Conservation (phyloP, 1,140 invertebrate species). For the Dendrolimus kikuchii region DNA sequence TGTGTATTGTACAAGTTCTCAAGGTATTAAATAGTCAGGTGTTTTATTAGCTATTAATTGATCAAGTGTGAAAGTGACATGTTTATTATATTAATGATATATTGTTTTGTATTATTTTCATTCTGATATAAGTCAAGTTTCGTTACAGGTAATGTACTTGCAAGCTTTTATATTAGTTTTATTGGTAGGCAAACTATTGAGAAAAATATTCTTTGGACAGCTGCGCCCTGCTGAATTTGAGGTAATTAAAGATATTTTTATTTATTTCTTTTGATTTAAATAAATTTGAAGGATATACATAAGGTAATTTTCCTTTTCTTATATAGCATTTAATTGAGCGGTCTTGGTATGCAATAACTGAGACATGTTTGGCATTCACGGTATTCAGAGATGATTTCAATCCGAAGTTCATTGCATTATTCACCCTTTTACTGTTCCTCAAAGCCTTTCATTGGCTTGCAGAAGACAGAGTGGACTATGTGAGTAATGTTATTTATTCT, state of each 20-base stretch:
- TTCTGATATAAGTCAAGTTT: slow-evolving; percentile 11
- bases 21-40: no score
- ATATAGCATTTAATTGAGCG: slow-evolving; percentile 96
- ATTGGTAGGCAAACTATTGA: slow-evolving; percentile 93
- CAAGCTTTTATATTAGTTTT: slow-evolving; percentile 98
- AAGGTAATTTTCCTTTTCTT: slow-evolving; percentile 11
- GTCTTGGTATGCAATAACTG: slow-evolving; percentile 99
- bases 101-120: neutral
- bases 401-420: slow-evolving; percentile 97
- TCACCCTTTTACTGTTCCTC: slow-evolving; percentile 96
- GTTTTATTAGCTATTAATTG: no score
- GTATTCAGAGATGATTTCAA: slow-evolving; percentile 99
- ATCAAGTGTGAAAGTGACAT: neutral
- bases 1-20: no score
- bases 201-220: slow-evolving; percentile 97
- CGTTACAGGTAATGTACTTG: slow-evolving; percentile 95
- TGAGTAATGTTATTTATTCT: slow-evolving; percentile 75
- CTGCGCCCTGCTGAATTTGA: slow-evolving; percentile 97
- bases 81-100: neutral
- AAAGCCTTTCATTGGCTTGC: slow-evolving; percentile 99
- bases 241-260: slow-evolving; percentile 70
- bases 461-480: slow-evolving; percentile 99
- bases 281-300: neutral
- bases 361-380: slow-evolving; percentile 99
- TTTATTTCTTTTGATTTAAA: slow-evolving; percentile 3